phyloP scores from a whole-genome alignment of 2,113 vertebrate species.

The Bucco capensis region DNA sequence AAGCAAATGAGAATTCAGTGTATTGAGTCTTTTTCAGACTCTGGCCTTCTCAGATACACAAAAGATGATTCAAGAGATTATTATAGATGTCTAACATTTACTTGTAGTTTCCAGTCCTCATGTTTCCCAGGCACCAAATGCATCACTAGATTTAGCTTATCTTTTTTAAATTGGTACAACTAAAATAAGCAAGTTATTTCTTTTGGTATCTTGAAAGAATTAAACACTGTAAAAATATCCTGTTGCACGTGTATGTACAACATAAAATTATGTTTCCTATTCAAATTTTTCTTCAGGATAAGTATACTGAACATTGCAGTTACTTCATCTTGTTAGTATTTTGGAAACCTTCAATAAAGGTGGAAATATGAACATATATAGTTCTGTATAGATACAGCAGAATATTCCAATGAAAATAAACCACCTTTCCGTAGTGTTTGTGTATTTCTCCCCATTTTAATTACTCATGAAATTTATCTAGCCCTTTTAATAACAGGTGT shows the following conservation, averaged over 20 bases:
- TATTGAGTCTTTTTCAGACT: neutral
- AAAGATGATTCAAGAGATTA: neutral
- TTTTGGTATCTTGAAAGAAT: conserved; percentile 6
- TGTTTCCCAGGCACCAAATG: conserved; percentile 5
- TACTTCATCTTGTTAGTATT: neutral
- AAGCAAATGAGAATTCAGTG: neutral
- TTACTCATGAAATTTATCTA: neutral
- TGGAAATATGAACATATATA: neutral
- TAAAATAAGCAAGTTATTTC: conserved; percentile 24
- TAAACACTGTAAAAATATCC: neutral
- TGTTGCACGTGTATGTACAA: neutral
- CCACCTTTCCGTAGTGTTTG: no score
- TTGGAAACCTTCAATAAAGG: neutral
- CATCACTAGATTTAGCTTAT: neutral
- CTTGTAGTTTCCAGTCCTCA: neutral
- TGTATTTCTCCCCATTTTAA: neutral
- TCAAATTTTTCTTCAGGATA: neutral
- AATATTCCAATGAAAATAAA: neutral
- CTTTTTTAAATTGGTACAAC: conserved; percentile 8
- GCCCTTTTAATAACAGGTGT: neutral
- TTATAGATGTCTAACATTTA: neutral
- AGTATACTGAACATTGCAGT: neutral
- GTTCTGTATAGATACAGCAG: neutral
- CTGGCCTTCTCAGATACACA: neutral
- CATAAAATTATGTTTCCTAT: neutral